Conservation (phyloP, 2,797 vertebrate species). For the Pampus argenteus region DNA sequence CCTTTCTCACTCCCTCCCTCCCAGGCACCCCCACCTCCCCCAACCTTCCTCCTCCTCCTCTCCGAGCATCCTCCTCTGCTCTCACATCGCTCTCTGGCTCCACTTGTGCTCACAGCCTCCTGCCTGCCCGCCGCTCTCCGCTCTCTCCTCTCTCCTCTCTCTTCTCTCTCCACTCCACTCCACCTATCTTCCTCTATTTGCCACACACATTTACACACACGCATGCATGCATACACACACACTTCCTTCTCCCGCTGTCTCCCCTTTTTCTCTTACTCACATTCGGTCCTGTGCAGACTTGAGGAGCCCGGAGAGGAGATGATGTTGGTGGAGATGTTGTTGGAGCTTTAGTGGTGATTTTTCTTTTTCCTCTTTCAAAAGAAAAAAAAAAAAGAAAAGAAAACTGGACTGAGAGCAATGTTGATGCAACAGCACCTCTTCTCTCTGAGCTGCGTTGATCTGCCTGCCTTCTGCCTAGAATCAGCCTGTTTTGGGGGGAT, state of each 20-base stretch:
- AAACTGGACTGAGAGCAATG: constrained; percentile 66
- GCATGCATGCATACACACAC: constrained; percentile 34
- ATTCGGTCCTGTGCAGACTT: constrained; percentile 66
- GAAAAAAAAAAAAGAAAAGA: no score
- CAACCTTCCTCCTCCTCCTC: constrained; percentile 29
- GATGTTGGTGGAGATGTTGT: constrained; percentile 49
- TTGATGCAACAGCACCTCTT: constrained; percentile 70
- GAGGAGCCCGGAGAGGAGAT: constrained; percentile 57
- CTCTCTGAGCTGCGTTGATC: constrained; percentile 44
- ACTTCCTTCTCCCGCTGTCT: constrained; percentile 18
- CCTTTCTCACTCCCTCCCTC: constrained; percentile 25
- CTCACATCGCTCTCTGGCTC: constrained; percentile 71
- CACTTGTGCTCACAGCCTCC: constrained; percentile 72
- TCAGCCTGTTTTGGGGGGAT: constrained; percentile 64
- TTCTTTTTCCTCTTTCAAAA: constrained; percentile 19
- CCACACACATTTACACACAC: constrained; percentile 5
- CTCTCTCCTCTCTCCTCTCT: constrained; percentile 26
- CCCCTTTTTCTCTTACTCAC: constrained; percentile 35
- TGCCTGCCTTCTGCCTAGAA: constrained; percentile 53
- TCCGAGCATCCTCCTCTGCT: constrained; percentile 52
- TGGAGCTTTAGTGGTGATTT: constrained; percentile 51
- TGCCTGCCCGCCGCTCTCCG: constrained; percentile 48
- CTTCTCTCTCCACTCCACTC: constrained; percentile 29
- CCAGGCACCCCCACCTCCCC: constrained; percentile 13
- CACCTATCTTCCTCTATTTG: constrained; percentile 33